phyloP scores from a whole-genome alignment of 2,888 invertebrate species.

The Erebia epiphron region DNA sequence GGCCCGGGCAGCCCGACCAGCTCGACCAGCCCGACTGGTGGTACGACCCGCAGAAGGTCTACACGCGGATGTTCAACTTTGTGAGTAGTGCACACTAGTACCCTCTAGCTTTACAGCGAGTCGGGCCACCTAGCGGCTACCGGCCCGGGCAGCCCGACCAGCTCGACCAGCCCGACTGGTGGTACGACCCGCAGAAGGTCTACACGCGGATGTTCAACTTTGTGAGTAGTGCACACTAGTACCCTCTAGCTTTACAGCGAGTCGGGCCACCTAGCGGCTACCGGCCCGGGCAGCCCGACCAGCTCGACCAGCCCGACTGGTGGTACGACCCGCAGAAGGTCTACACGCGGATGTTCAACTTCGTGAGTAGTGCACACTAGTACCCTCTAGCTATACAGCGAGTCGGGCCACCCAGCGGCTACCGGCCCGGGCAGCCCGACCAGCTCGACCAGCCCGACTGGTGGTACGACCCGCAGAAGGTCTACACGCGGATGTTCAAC shows the following conservation, averaged over 20 bases:
- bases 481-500: no score
- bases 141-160: no score
- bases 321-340: constrained; percentile 80
- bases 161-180: no score
- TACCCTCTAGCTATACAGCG: constrained; percentile 59
- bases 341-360: constrained; percentile 89
- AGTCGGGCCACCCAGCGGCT: constrained; percentile 51
- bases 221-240: no score
- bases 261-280: constrained; percentile 48
- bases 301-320: constrained; percentile 80
- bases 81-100: constrained; percentile 66
- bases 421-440: no score
- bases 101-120: constrained; percentile 60
- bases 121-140: constrained; percentile 51
- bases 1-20: constrained; percentile 80
- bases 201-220: no score
- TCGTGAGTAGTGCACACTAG: constrained; percentile 75
- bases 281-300: constrained; percentile 74
- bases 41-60: constrained; percentile 79
- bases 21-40: constrained; percentile 81
- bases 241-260: constrained; percentile 40
- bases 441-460: no score
- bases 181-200: no score
- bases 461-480: no score
- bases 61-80: constrained; percentile 90